phyloP scores from a whole-genome alignment of 2,113 vertebrate species.

The Halcyon senegalensis region DNA sequence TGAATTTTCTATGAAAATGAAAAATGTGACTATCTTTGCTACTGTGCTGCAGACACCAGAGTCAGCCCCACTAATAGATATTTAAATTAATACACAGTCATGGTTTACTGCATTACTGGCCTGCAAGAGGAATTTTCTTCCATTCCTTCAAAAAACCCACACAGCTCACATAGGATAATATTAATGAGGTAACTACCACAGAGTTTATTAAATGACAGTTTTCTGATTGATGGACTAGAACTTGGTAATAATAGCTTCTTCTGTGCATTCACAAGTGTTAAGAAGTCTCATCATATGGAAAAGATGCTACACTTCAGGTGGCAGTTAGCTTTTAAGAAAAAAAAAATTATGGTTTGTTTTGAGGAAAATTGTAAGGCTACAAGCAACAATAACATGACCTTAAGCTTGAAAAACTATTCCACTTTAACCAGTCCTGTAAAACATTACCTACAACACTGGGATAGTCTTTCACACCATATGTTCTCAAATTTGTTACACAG shows the following conservation, averaged over 20 bases:
- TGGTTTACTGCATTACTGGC: background rate
- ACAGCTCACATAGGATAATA: background rate
- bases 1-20: background rate
- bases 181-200: background rate
- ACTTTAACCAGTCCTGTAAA: background rate
- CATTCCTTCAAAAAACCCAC: background rate
- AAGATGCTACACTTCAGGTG: background rate
- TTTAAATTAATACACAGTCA: conserved; percentile 12
- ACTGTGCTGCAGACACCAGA: background rate
- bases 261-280: background rate
- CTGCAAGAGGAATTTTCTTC: background rate
- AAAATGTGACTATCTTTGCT: conserved; percentile 3
- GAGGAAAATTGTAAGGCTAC: background rate
- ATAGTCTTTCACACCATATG: background rate
- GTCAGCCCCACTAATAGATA: background rate
- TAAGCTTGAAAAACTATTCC: background rate
- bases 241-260: background rate
- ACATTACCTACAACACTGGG: background rate
- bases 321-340: background rate
- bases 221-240: background rate
- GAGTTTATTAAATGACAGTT: background rate
- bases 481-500: background rate
- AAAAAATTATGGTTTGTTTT: background rate
- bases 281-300: background rate
- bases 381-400: background rate